Conservation (phyloP, 2,797 vertebrate species). For the Chrysocyon brachyurus region DNA sequence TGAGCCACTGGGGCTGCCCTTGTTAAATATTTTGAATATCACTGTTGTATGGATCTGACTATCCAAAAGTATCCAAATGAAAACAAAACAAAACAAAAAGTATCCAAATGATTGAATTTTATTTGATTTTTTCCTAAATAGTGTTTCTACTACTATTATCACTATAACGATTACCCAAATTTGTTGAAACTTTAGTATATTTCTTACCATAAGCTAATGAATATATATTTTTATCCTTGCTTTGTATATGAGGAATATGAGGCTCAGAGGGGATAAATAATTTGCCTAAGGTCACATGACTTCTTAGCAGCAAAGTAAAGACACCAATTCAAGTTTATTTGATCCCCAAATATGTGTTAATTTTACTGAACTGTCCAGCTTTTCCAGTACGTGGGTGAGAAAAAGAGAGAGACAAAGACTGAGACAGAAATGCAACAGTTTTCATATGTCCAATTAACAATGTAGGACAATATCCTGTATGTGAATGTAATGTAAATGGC, state of each 20-base stretch:
- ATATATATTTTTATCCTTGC: not conserved
- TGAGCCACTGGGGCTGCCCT: too few relatives aligned
- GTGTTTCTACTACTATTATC: not conserved
- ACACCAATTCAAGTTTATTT: not conserved
- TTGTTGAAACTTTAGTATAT: not conserved
- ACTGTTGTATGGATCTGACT: not conserved
- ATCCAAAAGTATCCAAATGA: not conserved
- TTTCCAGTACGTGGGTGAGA: not conserved
- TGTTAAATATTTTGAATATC: constrained; percentile 4
- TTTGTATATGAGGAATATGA: not conserved
- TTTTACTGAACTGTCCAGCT: not conserved
- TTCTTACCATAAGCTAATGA: not conserved
- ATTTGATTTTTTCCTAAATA: not conserved
- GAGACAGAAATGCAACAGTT: not conserved
- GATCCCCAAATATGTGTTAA: not conserved
- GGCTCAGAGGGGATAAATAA: not conserved
- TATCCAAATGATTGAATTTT: not conserved
- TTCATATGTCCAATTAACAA: not conserved
- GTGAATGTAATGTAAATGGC: not conserved
- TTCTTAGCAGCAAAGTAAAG: not conserved
- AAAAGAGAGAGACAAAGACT: not conserved
- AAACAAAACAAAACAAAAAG: not conserved
- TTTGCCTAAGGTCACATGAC: not conserved
- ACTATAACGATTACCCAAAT: not conserved
- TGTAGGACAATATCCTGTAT: not conserved